phyloP scores from a whole-genome alignment of 2,113 vertebrate species.

The Columbina picui region DNA sequence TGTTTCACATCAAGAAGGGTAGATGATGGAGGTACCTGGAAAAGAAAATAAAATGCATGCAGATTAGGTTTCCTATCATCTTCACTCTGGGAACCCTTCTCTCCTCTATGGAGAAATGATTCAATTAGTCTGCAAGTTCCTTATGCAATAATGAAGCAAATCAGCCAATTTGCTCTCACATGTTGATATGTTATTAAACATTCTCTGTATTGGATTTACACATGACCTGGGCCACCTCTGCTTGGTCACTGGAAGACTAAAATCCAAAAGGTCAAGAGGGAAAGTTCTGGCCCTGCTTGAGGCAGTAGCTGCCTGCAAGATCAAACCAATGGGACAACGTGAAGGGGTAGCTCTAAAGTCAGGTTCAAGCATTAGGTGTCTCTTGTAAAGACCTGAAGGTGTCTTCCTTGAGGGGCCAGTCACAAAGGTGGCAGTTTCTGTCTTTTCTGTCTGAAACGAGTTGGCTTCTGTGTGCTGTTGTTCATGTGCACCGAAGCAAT shows the following conservation, averaged over 20 bases:
- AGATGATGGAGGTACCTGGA: conserved; percentile 80
- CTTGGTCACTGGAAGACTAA: background rate
- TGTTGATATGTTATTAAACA: background rate
- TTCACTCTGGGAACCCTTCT: background rate
- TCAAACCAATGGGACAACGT: background rate
- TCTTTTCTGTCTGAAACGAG: background rate
- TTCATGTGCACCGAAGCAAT: background rate
- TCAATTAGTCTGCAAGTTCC: background rate
- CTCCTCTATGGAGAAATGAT: background rate
- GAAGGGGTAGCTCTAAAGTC: background rate
- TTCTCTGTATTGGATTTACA: background rate
- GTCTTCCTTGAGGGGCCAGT: background rate
- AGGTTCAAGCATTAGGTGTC: background rate
- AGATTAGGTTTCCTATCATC: background rate
- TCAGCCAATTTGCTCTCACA: background rate
- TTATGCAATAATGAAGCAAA: background rate
- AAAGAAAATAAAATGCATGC: conserved; percentile 12
- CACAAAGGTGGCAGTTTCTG: background rate
- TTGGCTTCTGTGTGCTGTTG: background rate
- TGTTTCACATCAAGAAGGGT: conserved; percentile 81
- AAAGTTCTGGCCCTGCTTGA: background rate
- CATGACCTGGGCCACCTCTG: background rate
- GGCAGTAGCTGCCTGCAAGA: background rate
- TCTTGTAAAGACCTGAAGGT: background rate
- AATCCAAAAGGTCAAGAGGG: background rate